These are phyloP conservation scores for Danionella cerebrum DNA, from an alignment of 2,113 vertebrate genomes.

Conservation along the genomic window DNA sequence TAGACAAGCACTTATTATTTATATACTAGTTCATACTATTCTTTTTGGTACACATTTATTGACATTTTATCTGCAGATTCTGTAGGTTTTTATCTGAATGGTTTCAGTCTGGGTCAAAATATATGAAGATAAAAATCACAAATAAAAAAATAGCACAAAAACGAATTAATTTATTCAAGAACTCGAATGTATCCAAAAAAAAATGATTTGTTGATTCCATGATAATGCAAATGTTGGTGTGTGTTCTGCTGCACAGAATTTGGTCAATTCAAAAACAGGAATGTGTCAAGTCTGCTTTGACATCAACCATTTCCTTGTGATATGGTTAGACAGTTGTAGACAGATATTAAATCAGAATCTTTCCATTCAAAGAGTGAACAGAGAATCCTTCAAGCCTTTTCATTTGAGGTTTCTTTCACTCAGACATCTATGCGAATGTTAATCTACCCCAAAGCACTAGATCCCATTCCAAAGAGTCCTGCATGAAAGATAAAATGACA, in stretches of 20 bases:
- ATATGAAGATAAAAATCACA: too few species aligned
- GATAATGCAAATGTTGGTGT: too few species aligned
- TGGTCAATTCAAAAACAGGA: conserved; percentile 32
- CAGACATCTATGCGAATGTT: conserved; percentile 51
- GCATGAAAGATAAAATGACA: conserved; percentile 56
- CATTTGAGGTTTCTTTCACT: conserved; percentile 52
- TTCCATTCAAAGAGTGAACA: conserved; percentile 55
- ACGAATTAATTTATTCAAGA: too few species aligned
- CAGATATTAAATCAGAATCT: conserved; percentile 56
- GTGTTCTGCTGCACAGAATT: conserved; percentile 15
- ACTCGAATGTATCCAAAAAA: background rate
- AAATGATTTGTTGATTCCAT: too few species aligned
- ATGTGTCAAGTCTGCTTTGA: conserved; percentile 43
- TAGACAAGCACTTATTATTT: too few species aligned
- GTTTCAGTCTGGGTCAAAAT: too few species aligned
- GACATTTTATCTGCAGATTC: too few species aligned
- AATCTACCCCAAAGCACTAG: conserved; percentile 38
- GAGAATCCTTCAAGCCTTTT: conserved; percentile 55
- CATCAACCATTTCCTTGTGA: conserved; percentile 51
- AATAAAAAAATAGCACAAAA: too few species aligned
- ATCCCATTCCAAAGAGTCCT: conserved; percentile 38
- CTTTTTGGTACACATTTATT: too few species aligned
- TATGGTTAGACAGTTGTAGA: conserved; percentile 59
- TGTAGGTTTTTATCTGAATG: too few species aligned
- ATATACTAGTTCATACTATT: too few species aligned